phyloP scores from a whole-genome alignment of 2,888 invertebrate genomes.

The Operophtera brumata region DNA sequence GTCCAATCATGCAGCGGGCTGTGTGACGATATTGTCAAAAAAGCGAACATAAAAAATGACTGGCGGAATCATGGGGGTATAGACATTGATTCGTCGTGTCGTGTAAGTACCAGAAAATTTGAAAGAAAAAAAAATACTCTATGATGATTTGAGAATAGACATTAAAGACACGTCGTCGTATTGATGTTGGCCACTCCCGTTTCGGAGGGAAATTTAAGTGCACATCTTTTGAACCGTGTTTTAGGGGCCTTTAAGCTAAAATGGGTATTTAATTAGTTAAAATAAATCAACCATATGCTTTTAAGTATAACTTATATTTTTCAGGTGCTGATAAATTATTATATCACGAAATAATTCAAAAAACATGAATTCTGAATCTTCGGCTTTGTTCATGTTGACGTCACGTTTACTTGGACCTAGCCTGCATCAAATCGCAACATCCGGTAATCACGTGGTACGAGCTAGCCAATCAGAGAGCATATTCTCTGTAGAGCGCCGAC shows the following conservation, averaged over 20 bases:
- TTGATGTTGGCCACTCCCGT: conserved; percentile 76
- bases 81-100: too few species aligned
- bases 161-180: conserved; percentile 72
- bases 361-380: conserved; percentile 35
- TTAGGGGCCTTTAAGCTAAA: too few species aligned
- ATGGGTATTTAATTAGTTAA: too few species aligned
- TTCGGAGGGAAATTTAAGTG: conserved; percentile 67
- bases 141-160: conserved; percentile 50
- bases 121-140: conserved; percentile 30
- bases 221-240: not conserved
- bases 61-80: too few species aligned
- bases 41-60: too few species aligned
- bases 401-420: conserved; percentile 69
- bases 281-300: too few species aligned
- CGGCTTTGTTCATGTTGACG: conserved; percentile 71
- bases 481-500: conserved; percentile 76
- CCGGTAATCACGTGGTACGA: conserved; percentile 76
- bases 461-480: conserved; percentile 67
- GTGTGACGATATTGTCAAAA: too few species aligned
- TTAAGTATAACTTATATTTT: too few species aligned
- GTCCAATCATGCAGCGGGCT: too few species aligned
- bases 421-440: conserved; percentile 70
- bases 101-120: too few species aligned
- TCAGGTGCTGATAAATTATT: too few species aligned
- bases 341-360: not conserved